phyloP scores from a whole-genome alignment of 1,140 invertebrate species.

The Babylonia areolata region DNA sequence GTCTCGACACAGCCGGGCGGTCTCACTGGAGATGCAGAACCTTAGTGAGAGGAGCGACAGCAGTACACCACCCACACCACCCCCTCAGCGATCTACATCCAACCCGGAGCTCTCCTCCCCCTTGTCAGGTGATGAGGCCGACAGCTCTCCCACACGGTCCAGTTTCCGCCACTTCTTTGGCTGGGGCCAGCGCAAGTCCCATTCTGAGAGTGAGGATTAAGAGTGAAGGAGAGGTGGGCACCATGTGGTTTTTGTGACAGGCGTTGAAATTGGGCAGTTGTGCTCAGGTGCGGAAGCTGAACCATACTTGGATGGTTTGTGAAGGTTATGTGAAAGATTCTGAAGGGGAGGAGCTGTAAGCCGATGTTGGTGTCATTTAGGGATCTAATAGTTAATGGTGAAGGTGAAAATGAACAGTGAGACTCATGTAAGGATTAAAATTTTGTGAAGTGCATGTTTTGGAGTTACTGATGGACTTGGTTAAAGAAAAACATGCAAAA shows the following conservation, averaged over 20 bases:
- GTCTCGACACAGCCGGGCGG: constrained; percentile 51
- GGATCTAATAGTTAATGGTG: too few relatives aligned
- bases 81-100: constrained; percentile 13
- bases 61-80: neutral
- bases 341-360: too few relatives aligned
- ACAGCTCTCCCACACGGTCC: neutral
- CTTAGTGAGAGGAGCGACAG: constrained; percentile 40
- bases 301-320: too few relatives aligned
- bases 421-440: too few relatives aligned
- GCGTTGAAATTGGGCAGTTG: too few relatives aligned
- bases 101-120: neutral
- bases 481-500: too few relatives aligned
- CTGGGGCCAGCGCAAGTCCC: constrained; percentile 4
- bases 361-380: too few relatives aligned
- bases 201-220: neutral
- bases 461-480: too few relatives aligned
- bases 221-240: neutral
- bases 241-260: neutral
- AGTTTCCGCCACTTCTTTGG: neutral
- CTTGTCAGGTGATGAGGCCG: neutral
- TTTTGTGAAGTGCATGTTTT: too few relatives aligned
- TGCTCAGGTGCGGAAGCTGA: too few relatives aligned
- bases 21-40: constrained; percentile 58
- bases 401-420: too few relatives aligned
- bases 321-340: too few relatives aligned